A percentile compares a stretch with the other conserved stretches of the same genome.
Conservation (phyloP, 1,140 invertebrate species). For the Acyrthosiphon pisum region DNA sequence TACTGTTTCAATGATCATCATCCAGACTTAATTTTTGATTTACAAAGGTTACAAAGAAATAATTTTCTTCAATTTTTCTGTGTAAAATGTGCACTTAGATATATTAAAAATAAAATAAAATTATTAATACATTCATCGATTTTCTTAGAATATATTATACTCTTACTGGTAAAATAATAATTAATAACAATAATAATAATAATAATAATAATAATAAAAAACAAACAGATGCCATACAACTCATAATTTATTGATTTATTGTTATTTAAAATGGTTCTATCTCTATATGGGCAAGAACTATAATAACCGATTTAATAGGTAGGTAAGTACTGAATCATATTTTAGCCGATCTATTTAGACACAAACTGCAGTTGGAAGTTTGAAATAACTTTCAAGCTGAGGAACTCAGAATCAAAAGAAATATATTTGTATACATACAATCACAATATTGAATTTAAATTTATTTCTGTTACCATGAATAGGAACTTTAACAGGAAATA, state of each 20-base stretch:
- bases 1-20: too few species aligned
- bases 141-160: too few species aligned
- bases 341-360: too few species aligned
- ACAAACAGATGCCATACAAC: too few species aligned
- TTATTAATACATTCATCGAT: background rate
- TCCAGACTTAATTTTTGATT: too few species aligned
- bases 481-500: background rate
- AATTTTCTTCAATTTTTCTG: background rate
- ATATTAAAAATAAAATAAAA: too few species aligned
- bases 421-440: background rate
- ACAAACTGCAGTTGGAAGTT: background rate
- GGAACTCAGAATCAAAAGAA: background rate
- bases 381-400: background rate
- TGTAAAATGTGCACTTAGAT: background rate
- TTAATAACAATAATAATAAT: too few species aligned
- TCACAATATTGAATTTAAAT: background rate
- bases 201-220: background rate
- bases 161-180: background rate
- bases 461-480: background rate
- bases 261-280: background rate
- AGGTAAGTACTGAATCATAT: background rate
- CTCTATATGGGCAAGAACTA: background rate
- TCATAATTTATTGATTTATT: too few species aligned
- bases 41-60: background rate
- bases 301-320: background rate